Evolutionary conservation across 2,888 invertebrate species (phyloP).

Genomic region (Cactoblastis cactorum): DNA sequence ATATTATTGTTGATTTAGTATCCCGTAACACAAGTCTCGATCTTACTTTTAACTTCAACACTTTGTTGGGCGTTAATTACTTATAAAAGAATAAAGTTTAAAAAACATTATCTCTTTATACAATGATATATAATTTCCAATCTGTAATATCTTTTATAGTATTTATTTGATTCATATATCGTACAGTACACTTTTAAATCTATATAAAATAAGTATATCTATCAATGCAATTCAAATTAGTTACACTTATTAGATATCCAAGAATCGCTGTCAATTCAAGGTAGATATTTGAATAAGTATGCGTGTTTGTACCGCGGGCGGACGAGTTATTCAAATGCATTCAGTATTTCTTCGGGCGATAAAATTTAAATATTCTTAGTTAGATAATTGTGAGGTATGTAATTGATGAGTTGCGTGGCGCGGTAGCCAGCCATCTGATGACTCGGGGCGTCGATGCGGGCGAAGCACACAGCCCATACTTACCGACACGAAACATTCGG

Average conservation of each 20-base stretch:
- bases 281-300: neutral
- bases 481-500: slow-evolving; percentile 12
- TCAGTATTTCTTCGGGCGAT: slow-evolving; percentile 2
- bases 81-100: too few relatives aligned
- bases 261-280: neutral
- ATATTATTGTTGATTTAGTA: too few relatives aligned
- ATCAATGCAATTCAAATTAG: neutral
- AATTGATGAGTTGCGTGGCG: slow-evolving; percentile 42
- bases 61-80: too few relatives aligned
- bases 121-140: too few relatives aligned
- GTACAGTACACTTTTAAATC: too few relatives aligned
- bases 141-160: too few relatives aligned
- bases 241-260: neutral
- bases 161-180: too few relatives aligned
- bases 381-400: slow-evolving; percentile 6
- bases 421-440: slow-evolving; percentile 52
- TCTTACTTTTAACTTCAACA: too few relatives aligned
- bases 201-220: too few relatives aligned
- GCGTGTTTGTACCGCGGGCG: neutral
- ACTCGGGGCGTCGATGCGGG: slow-evolving; percentile 39
- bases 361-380: slow-evolving; percentile 9
- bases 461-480: slow-evolving; percentile 10
- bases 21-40: too few relatives aligned
- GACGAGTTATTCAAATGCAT: slow-evolving; percentile 10
- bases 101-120: too few relatives aligned